Evolutionary conservation across 2,113 vertebrate species (phyloP).

Genomic region (Centrocercus urophasianus): DNA sequence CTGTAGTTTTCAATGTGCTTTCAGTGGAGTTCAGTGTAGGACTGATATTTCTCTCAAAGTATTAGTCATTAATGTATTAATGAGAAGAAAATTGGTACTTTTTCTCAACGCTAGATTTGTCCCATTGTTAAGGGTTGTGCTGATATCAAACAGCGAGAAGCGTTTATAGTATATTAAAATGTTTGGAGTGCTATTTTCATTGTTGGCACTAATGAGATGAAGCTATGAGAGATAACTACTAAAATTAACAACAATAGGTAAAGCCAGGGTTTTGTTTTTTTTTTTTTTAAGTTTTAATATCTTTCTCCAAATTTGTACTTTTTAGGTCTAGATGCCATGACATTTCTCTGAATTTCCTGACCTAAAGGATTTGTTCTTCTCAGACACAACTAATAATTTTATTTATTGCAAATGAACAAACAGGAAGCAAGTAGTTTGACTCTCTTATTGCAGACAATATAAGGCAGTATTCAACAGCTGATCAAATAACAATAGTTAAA

Average conservation of each 20-base stretch:
- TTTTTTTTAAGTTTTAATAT: neutral
- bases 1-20: neutral
- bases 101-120: neutral
- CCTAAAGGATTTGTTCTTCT: neutral
- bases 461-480: neutral
- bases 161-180: neutral
- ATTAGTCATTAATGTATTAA: neutral
- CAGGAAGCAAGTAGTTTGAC: neutral
- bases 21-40: neutral
- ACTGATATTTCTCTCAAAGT: neutral
- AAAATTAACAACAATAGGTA: neutral
- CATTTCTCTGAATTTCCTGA: neutral
- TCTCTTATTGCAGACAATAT: accelerated
- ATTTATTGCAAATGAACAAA: neutral
- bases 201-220: neutral
- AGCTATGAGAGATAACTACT: neutral
- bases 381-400: neutral
- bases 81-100: neutral
- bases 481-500: neutral
- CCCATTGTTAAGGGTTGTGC: neutral
- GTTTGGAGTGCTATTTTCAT: neutral
- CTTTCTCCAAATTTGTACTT: neutral
- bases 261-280: neutral
- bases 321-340: neutral
- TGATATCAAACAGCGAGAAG: neutral